These are phyloP conservation scores for Myotis davidii DNA, from an alignment of 2,113 vertebrate genomes.

Conservation along the genomic window DNA sequence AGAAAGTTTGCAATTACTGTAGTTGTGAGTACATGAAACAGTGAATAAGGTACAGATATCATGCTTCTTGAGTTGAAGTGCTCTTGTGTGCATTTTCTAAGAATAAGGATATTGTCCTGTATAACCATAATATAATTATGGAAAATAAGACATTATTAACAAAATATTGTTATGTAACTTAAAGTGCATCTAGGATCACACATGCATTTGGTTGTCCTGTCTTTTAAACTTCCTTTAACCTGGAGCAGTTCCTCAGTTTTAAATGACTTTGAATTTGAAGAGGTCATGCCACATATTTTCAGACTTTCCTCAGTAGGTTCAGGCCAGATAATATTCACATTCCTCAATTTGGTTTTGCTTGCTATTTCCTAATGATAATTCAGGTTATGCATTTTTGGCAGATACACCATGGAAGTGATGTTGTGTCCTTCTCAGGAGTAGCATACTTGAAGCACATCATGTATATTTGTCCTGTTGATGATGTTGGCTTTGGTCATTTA, in stretches of 20 bases:
- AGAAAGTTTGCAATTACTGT: background rate
- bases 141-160: background rate
- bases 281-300: background rate
- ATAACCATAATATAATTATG: background rate
- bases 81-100: background rate
- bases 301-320: background rate
- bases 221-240: background rate
- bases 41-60: background rate
- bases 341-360: background rate
- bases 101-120: background rate
- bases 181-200: background rate
- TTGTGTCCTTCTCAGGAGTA: background rate
- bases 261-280: constrained; percentile 25
- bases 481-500: constrained; percentile 10
- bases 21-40: background rate
- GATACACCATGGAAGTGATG: background rate
- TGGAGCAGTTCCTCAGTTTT: constrained; percentile 29
- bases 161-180: background rate
- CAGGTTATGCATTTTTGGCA: background rate
- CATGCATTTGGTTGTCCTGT: background rate
- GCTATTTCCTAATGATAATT: background rate
- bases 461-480: background rate
- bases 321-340: background rate
- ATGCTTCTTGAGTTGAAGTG: background rate
- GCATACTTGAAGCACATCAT: background rate